Percentiles rank a stretch among this genome's conserved stretches.
Evolutionary conservation across 2,888 invertebrate genomes (phyloP).

Genomic region (Trissolcus brochymenae): DNA sequence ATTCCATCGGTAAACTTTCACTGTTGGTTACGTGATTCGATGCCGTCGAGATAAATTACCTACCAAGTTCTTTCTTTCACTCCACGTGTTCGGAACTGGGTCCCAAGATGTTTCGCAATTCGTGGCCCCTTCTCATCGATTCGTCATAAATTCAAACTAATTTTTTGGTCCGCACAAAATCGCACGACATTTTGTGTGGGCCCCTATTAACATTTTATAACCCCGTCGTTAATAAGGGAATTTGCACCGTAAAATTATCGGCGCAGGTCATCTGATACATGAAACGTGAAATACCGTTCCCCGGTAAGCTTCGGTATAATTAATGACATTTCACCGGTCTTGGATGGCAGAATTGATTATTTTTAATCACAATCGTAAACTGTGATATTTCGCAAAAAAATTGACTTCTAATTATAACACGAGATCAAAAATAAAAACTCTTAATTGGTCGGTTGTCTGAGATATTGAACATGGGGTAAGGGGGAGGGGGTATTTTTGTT

Average conservation of each 20-base stretch:
- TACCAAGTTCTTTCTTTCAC: too few species aligned
- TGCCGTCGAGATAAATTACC: too few species aligned
- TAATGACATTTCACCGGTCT: conserved; percentile 42
- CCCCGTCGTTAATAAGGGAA: conserved; percentile 4
- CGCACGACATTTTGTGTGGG: conserved; percentile 1
- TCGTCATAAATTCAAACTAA: conserved; percentile 4
- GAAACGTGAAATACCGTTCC: conserved; percentile 26
- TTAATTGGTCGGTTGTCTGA: conserved; percentile 49
- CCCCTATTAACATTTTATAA: neutral
- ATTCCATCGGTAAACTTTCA: too few species aligned
- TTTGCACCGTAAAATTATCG: conserved; percentile 7
- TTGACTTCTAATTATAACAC: conserved; percentile 22
- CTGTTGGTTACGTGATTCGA: too few species aligned
- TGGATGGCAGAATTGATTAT: conserved; percentile 33
- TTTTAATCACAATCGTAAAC: conserved; percentile 31
- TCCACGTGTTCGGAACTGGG: too few species aligned
- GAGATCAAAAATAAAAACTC: conserved; percentile 13
- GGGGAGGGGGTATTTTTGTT: conserved; percentile 31
- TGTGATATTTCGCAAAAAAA: conserved; percentile 13
- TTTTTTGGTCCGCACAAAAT: neutral
- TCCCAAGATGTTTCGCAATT: too few species aligned
- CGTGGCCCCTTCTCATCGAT: neutral
- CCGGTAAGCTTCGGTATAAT: conserved; percentile 18
- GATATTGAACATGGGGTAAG: conserved; percentile 24
- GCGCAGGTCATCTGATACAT: conserved; percentile 16